Evolutionary conservation across 2,113 vertebrate species (phyloP).

Genomic region (Poecilia latipinna): DNA sequence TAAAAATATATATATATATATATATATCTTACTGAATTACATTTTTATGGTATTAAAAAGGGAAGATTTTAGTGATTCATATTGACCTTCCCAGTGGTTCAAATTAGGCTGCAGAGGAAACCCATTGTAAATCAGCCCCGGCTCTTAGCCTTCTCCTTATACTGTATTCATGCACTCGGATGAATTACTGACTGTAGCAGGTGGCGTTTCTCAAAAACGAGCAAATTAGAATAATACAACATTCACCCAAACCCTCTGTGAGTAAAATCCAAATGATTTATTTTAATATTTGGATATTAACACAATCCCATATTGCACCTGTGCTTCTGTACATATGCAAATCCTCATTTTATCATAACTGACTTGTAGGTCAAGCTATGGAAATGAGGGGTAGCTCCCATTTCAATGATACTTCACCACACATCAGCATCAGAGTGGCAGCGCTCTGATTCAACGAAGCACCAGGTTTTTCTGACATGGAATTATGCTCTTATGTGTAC

Average conservation of each 20-base stretch:
- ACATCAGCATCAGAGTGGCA: conserved; percentile 17
- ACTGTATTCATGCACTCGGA: conserved; percentile 37
- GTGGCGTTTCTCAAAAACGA: conserved; percentile 22
- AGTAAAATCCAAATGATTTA: conserved; percentile 37
- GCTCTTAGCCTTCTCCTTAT: conserved; percentile 13
- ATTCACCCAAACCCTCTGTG: conserved; percentile 1
- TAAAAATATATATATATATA: no score
- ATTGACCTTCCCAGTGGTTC: conserved; percentile 40
- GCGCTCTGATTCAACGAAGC: background rate
- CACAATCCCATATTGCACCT: conserved; percentile 46
- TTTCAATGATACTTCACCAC: conserved; percentile 46
- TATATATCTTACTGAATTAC: conserved; percentile 39
- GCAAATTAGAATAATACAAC: conserved; percentile 35
- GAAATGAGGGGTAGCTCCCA: conserved; percentile 55
- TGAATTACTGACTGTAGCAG: conserved; percentile 21
- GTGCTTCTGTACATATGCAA: conserved; percentile 44
- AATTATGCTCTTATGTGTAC: background rate
- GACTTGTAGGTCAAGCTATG: conserved; percentile 62
- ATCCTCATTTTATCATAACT: conserved; percentile 51
- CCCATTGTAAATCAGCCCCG: conserved; percentile 25
- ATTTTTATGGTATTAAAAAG: conserved; percentile 39
- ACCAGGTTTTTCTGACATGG: background rate
- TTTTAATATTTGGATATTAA: conserved; percentile 56
- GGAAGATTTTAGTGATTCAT: conserved; percentile 53
- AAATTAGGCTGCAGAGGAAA: conserved; percentile 45